These are phyloP conservation scores for Atlantisia rogersi DNA, from an alignment of 2,113 vertebrate species.

Conservation along the genomic window DNA sequence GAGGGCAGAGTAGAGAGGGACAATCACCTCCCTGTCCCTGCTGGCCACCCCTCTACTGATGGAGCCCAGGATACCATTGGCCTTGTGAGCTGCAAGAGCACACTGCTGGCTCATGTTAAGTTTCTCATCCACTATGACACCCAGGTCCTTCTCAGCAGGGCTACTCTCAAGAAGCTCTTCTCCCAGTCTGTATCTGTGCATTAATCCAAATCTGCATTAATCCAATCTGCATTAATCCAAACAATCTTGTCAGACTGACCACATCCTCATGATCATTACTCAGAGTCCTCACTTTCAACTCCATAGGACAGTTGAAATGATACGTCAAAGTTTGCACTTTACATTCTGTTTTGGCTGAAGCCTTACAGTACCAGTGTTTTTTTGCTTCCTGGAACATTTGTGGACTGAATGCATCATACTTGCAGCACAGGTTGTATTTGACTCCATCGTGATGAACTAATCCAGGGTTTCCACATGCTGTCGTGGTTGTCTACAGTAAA, in stretches of 20 bases:
- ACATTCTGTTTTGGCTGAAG: not conserved
- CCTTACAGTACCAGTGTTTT: not conserved
- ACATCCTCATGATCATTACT: not conserved
- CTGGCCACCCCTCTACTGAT: too few relatives aligned
- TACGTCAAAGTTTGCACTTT: not conserved
- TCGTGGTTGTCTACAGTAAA: not conserved
- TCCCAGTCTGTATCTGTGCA: too few relatives aligned
- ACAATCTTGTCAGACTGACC: not conserved
- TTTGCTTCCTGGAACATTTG: not conserved
- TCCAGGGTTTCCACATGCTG: not conserved
- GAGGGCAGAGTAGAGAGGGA: too few relatives aligned
- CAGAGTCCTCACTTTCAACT: not conserved
- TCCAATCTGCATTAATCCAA: not conserved
- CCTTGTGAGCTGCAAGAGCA: too few relatives aligned
- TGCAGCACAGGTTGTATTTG: not conserved
- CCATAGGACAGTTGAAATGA: not conserved
- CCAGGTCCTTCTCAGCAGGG: too few relatives aligned
- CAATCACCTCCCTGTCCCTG: too few relatives aligned
- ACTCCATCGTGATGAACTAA: not conserved
- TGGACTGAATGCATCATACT: not conserved
- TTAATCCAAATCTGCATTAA: too few relatives aligned
- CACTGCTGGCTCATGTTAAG: too few relatives aligned
- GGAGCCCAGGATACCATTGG: too few relatives aligned
- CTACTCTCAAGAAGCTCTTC: too few relatives aligned
- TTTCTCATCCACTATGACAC: too few relatives aligned